phyloP scores from a whole-genome alignment of 2,888 invertebrate species.

The Drosophila neonasuta region DNA sequence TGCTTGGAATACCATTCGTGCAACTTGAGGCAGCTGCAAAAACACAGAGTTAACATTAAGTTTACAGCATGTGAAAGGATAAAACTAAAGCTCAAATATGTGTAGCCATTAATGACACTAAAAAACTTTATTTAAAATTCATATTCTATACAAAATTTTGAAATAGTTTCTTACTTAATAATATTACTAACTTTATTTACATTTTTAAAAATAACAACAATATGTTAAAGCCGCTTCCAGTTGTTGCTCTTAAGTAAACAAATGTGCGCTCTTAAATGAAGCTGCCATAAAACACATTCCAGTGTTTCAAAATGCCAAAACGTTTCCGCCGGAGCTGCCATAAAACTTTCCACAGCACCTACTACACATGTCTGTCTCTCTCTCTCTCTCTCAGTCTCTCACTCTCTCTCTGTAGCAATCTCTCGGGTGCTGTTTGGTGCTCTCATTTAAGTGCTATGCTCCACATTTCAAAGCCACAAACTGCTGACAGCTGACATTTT shows the following conservation, averaged over 20 bases:
- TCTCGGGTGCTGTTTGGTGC: conserved; percentile 13
- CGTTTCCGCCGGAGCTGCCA: conserved; percentile 46
- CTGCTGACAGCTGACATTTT: conserved; percentile 71
- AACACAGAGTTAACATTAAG: conserved; percentile 20
- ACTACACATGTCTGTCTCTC: conserved; percentile 21
- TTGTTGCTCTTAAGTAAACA: conserved; percentile 55
- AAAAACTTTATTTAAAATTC: too few relatives aligned
- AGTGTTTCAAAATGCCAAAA: conserved; percentile 47
- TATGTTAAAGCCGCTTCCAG: conserved; percentile 35
- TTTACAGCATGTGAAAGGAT: conserved; percentile 13
- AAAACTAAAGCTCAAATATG: too few relatives aligned
- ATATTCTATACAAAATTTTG: too few relatives aligned
- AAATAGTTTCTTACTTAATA: too few relatives aligned
- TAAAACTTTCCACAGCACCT: conserved; percentile 47
- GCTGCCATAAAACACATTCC: conserved; percentile 51
- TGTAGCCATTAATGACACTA: too few relatives aligned
- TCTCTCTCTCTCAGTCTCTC: conserved; percentile 14
- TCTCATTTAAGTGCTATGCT: conserved; percentile 42
- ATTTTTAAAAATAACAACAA: background rate
- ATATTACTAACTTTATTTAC: background rate
- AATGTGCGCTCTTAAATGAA: conserved; percentile 39
- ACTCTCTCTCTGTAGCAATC: background rate
- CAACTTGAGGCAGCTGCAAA: background rate
- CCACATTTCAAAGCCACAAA: conserved; percentile 67
- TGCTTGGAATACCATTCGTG: conserved; percentile 14